Evolutionary conservation across 1,140 invertebrate genomes (phyloP), one percentile per base, ranked within the genome.

Genomic region (Trachymyrmex septentrionalis): DNA sequence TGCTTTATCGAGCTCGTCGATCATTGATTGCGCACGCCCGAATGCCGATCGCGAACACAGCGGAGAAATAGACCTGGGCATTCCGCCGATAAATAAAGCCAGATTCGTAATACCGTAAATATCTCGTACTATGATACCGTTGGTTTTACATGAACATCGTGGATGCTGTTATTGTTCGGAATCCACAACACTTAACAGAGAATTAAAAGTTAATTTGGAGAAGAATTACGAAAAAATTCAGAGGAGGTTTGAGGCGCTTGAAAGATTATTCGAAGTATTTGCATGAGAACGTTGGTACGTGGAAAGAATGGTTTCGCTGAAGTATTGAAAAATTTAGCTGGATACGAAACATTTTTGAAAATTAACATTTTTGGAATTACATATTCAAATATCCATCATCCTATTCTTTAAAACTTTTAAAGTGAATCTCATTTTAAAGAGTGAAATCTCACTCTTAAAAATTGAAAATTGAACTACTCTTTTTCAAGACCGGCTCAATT

Each of bases 1-100:
- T 3, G 48, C 59, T 48, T 30, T 88, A 88, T 89, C 87, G 10
- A 64, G 63, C 57, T 88, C 12, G 76, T 50, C 53, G 69, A 82
- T 89, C 64, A 72, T 82, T 57, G 87, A 86, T 88, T 77, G 21
- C 27, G 48, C 87, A 75, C 71, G 88, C 55, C 53, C 61, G 63
- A 19, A 59, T 38, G 80, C 81, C 57, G 82, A 88, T 86, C 27
- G 55, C 55, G 53, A n/a, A 7, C 19, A n/a, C n/a, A 57, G 77
- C 63, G 19, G 34, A 53, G 48, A 12, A 69, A 38, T 34, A 55
- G 14, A 24, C 66, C 57, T 27, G 38, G 24, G 48, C 30, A 71
- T 57, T 57, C 12, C 34, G 21, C 30, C 16, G 66, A 81, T 71
- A 71, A 55, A 71, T 71, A 81, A 69, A 71, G 16, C n/a, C 1